Evolutionary conservation across 2,888 invertebrate genomes (phyloP).

Genomic region (Xylocampa areola): DNA sequence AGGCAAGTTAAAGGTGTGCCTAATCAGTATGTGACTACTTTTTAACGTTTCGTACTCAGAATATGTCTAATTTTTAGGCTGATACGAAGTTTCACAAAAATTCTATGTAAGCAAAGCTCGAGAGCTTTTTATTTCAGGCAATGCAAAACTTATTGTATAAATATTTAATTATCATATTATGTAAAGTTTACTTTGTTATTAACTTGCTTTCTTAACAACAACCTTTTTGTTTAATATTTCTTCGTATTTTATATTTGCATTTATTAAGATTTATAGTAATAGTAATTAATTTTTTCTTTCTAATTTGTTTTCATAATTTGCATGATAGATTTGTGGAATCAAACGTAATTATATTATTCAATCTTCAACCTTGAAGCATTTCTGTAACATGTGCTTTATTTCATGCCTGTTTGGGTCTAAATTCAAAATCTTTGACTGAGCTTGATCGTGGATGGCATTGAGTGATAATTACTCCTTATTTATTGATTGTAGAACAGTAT

Average conservation of each 20-base stretch:
- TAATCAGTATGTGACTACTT: background rate
- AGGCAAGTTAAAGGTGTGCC: too few species aligned
- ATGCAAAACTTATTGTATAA: conserved; percentile 8
- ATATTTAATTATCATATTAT: conserved; percentile 7
- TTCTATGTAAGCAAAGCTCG: background rate
- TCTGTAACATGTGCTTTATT: conserved; percentile 21
- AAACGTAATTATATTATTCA: too few species aligned
- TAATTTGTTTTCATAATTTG: conserved; percentile 16
- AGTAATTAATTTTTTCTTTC: conserved; percentile 8
- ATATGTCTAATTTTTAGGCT: conserved; percentile 19
- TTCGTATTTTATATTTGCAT: conserved; percentile 15
- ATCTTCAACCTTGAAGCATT: conserved; percentile 3
- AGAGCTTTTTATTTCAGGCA: conserved; percentile 3
- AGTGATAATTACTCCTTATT: conserved; percentile 16
- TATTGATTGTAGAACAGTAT: conserved; percentile 19
- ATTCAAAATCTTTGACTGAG: conserved; percentile 3
- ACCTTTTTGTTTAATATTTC: conserved; percentile 5
- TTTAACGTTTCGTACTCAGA: background rate
- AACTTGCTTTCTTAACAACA: conserved; percentile 11
- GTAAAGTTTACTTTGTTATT: background rate
- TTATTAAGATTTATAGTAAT: conserved; percentile 16
- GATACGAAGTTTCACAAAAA: conserved; percentile 18
- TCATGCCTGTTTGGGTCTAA: conserved; percentile 8
- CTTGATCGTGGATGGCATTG: conserved; percentile 12
- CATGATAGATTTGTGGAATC: conserved; percentile 34